These are phyloP conservation scores for Lacanobia wlatinum DNA, from an alignment of 2,888 invertebrate genomes.

Conservation along the genomic window DNA sequence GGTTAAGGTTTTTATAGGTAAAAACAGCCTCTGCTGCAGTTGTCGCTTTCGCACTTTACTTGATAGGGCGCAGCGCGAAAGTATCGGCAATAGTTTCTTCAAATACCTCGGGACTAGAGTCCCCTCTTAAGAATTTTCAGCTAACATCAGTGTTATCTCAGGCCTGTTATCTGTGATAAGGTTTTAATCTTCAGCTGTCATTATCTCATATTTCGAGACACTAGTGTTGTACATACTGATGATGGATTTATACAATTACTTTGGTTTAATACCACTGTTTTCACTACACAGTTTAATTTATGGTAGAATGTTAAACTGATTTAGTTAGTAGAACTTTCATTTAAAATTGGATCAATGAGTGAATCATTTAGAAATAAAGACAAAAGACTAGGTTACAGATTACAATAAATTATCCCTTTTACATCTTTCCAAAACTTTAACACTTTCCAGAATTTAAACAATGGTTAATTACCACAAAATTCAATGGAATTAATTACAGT, in stretches of 20 bases:
- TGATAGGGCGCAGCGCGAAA: too few relatives aligned
- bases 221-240: too few relatives aligned
- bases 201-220: background rate
- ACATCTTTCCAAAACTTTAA: slow-evolving; percentile 7
- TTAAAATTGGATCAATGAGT: slow-evolving; percentile 13
- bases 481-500: slow-evolving; percentile 21
- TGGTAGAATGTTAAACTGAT: background rate
- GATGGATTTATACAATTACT: background rate
- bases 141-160: background rate
- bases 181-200: background rate
- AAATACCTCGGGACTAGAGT: too few relatives aligned
- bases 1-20: too few relatives aligned
- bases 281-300: background rate
- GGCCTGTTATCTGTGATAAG: slow-evolving; percentile 8
- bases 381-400: background rate
- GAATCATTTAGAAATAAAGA: slow-evolving; percentile 14
- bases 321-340: background rate
- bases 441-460: slow-evolving; percentile 44
- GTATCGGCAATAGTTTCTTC: too few relatives aligned
- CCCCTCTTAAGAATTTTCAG: too few relatives aligned
- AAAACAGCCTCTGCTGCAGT: too few relatives aligned
- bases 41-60: too few relatives aligned
- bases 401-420: background rate
- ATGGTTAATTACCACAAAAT: slow-evolving; percentile 38
- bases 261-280: background rate